Evolutionary conservation across 2,113 vertebrate genomes (phyloP).

Genomic region (Illadopsis cleaveri): DNA sequence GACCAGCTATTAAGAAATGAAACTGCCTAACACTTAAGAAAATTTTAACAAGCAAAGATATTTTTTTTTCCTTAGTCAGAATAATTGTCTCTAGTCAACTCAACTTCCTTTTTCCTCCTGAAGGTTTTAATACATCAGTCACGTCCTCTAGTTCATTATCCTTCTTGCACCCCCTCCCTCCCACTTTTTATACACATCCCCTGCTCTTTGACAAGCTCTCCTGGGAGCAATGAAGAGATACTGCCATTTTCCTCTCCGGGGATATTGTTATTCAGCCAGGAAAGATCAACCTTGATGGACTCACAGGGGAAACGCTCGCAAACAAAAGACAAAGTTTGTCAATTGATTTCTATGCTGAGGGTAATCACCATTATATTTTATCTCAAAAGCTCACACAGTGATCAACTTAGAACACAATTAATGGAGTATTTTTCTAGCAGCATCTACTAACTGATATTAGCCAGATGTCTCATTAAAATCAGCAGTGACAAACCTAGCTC

Average conservation of each 20-base stretch:
- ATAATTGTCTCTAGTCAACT: neutral
- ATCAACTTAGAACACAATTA: conserved; percentile 45
- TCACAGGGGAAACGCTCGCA: neutral
- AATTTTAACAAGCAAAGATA: neutral
- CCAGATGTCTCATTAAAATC: conserved; percentile 73
- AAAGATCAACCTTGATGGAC: conserved; percentile 38
- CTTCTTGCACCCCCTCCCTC: conserved; percentile 33
- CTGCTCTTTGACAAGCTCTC: conserved; percentile 66
- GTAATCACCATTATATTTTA: conserved; percentile 63
- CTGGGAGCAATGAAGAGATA: conserved; percentile 72
- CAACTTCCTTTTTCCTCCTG: neutral
- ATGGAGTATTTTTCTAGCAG: conserved; percentile 61
- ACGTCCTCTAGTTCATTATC: conserved; percentile 36
- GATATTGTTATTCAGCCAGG: conserved; percentile 47
- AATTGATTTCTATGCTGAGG: conserved; percentile 47
- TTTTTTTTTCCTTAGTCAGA: neutral
- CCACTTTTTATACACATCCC: conserved; percentile 56
- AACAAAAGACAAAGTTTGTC: conserved; percentile 60
- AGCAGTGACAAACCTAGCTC: conserved; percentile 58
- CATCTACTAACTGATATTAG: conserved; percentile 59
- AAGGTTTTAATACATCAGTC: conserved; percentile 41
- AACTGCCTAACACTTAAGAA: neutral
- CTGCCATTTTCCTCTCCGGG: conserved; percentile 55
- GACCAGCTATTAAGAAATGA: neutral
- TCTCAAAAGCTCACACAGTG: conserved; percentile 46